Base-by-base conservation (phyloP, 2,113 vertebrate genomes). In the Proteles cristata region DNA sequence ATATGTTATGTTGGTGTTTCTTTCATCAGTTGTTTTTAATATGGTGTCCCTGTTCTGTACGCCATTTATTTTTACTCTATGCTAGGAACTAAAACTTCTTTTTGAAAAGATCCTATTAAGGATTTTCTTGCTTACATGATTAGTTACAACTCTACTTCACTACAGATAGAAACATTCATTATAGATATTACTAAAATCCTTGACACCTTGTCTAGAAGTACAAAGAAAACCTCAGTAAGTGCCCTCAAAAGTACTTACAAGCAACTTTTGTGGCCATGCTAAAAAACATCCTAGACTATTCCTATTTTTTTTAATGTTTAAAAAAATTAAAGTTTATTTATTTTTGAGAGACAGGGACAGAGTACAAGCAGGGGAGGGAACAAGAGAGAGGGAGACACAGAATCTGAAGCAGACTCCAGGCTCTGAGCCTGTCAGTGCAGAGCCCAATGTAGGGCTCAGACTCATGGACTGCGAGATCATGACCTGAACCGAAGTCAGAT, bases 41-140 rank as follows among this genome's bases (percentile, higher is more conserved):
- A n/a, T 25, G 26, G 25, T 25, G 1, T 61, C 17, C 26, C 35
- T 23, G 2, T 81, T 63, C 33, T 45, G 1, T 55, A 48, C n/a
- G 1, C 11, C 50, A 26, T 26, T 15, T 83, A 8, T 28, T 79
- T 65, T 71, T 33, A 68, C 43, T 93, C 66, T 48, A 35, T 25
- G 35, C 14, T 45, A 76, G 45, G 43, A 92, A n/a, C 48, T 48
- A 91, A 65, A 63, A 88, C 69, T 63, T 81, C 19, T 25, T 96
- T 92, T 81, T 35, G 35, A 73, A 87, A 88, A 17, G 39, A 61
- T 55, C 28, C 25, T 76, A 43, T 65, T 85, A 33, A 63, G 43
- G 50, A 43, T 84, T 97, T 63, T 96, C 83, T 95, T 86, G 23
- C 83, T 92, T 17, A 66, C 4, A 26, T 33, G 28, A 86, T 69